These are phyloP conservation scores for Ctenopoma kingsleyae DNA, from an alignment of 2,797 vertebrate genomes.

Conservation along the genomic window DNA sequence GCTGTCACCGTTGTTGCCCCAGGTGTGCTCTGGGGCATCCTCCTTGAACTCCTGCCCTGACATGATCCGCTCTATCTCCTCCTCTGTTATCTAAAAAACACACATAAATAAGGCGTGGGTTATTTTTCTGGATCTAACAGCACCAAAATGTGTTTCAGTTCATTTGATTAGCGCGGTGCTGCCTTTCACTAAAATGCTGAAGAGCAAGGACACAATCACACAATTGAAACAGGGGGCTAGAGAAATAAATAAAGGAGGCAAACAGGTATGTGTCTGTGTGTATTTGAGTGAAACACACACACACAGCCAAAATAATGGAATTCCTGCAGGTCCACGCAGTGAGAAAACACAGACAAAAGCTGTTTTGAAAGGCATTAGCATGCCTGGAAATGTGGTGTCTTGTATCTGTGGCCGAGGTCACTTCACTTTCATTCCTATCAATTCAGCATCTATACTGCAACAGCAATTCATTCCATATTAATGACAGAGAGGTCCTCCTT, in stretches of 20 bases:
- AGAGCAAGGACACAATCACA: slow-evolving; percentile 61
- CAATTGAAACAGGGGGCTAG: slow-evolving; percentile 41
- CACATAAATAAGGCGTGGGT: neutral
- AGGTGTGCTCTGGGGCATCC: slow-evolving; percentile 91
- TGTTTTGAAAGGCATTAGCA: slow-evolving; percentile 49
- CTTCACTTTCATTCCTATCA: slow-evolving; percentile 40
- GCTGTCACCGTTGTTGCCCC: slow-evolving; percentile 98
- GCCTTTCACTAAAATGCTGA: slow-evolving; percentile 51
- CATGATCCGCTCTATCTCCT: slow-evolving; percentile 99
- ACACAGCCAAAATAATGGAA: slow-evolving; percentile 51
- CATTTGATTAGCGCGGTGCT: slow-evolving; percentile 37
- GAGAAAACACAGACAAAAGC: slow-evolving; percentile 50
- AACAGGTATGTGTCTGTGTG: slow-evolving; percentile 17
- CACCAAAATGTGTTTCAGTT: slow-evolving; percentile 28
- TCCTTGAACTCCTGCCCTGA: slow-evolving; percentile 99
- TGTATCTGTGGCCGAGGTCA: slow-evolving; percentile 45
- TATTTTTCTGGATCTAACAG: slow-evolving; percentile 3
- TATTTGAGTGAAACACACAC: slow-evolving; percentile 10
- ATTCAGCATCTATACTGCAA: slow-evolving; percentile 43
- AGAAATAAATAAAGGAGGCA: slow-evolving; percentile 33
- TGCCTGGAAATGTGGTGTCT: slow-evolving; percentile 42
- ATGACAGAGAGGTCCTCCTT: slow-evolving; percentile 55
- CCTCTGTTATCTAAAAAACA: slow-evolving; percentile 92
- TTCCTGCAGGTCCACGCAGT: slow-evolving; percentile 23
- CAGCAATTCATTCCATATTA: slow-evolving; percentile 54